These are phyloP conservation scores for Chironomus striatipennis DNA, from an alignment of 1,140 invertebrate genomes.

Conservation along the genomic window DNA sequence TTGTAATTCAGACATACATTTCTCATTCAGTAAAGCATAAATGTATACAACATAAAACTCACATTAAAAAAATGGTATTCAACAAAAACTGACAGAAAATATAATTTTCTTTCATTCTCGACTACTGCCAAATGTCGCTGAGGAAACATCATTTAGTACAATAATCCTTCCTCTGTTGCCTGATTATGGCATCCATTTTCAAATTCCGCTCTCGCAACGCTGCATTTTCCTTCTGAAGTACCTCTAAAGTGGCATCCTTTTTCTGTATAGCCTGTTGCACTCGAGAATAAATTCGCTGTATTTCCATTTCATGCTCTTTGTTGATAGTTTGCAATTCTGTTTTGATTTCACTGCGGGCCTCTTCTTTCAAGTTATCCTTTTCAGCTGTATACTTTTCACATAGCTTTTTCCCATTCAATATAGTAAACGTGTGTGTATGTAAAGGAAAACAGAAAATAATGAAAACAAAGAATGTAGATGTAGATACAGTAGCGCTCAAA, in stretches of 20 bases:
- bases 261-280: constrained; percentile 67
- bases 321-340: constrained; percentile 40
- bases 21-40: no score
- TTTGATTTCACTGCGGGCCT: constrained; percentile 45
- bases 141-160: constrained; percentile 39
- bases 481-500: no score
- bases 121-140: constrained; percentile 14
- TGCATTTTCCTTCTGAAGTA: constrained; percentile 56
- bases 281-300: constrained; percentile 46
- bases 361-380: constrained; percentile 43
- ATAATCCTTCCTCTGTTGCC: constrained; percentile 65
- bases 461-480: not conserved
- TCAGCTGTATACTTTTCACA: constrained; percentile 43
- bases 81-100: no score
- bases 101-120: not conserved
- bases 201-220: constrained; percentile 58
- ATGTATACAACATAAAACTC: no score
- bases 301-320: constrained; percentile 40
- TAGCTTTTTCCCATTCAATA: constrained; percentile 32
- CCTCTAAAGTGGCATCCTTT: constrained; percentile 63
- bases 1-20: no score
- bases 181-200: constrained; percentile 62
- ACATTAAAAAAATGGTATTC: no score
- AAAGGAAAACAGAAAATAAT: not conserved
- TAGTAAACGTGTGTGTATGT: no score